Evolutionary conservation across 2,888 invertebrate species (phyloP).

Genomic region (Keiferia lycopersicella): DNA sequence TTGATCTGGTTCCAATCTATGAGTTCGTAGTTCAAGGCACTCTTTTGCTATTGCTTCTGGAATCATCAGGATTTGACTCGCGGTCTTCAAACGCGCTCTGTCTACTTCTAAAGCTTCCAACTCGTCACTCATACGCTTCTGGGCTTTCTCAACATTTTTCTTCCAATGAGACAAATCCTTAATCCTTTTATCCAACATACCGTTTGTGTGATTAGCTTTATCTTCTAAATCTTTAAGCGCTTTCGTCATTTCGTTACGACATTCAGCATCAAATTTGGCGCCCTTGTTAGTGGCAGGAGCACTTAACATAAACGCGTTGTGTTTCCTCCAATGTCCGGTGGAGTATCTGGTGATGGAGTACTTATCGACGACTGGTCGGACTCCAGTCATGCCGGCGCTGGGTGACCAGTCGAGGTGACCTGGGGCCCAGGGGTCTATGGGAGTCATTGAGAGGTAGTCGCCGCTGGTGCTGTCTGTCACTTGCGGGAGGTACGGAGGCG

Average conservation of each 20-base stretch:
- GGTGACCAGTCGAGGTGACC: constrained; percentile 89
- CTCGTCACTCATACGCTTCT: constrained; percentile 84
- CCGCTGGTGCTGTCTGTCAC: constrained; percentile 69
- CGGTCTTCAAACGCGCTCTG: constrained; percentile 83
- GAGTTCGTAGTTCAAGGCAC: constrained; percentile 86
- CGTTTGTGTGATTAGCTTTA: constrained; percentile 74
- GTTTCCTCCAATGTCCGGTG: constrained; percentile 86
- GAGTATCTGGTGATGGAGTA: constrained; percentile 89
- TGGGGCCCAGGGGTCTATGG: constrained; percentile 87
- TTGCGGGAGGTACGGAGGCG: constrained; percentile 69
- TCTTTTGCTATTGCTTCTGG: constrained; percentile 88
- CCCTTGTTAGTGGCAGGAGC: constrained; percentile 62
- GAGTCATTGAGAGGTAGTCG: constrained; percentile 67
- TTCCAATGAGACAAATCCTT: constrained; percentile 84
- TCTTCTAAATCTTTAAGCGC: constrained; percentile 81
- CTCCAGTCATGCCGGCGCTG: constrained; percentile 86
- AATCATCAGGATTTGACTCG: constrained; percentile 84
- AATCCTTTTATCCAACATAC: constrained; percentile 51
- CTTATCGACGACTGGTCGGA: constrained; percentile 88
- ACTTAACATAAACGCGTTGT: constrained; percentile 77
- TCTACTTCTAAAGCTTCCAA: constrained; percentile 84
- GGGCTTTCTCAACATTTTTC: constrained; percentile 83
- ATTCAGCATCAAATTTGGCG: constrained; percentile 47
- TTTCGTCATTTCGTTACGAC: constrained; percentile 63
- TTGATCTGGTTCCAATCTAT: constrained; percentile 87